A percentile compares a stretch with the other conserved stretches of the same genome.
phyloP scores from a whole-genome alignment of 2,113 vertebrate species.

The western clawed frog (Xenopus tropicalis) region DNA sequence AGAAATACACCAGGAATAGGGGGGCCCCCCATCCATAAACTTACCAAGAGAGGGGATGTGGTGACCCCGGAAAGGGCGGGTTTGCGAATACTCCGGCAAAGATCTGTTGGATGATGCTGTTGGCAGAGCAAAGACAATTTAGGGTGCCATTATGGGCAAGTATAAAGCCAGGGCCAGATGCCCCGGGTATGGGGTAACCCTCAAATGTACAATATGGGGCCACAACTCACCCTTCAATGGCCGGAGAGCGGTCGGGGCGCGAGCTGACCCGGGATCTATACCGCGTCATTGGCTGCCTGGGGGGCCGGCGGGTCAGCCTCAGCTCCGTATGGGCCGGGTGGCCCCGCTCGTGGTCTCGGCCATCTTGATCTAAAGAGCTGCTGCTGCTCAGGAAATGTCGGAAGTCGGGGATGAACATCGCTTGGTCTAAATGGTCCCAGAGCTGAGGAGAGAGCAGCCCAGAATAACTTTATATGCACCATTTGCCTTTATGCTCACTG shows the following conservation, averaged over 20 bases:
- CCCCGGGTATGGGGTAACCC: too few species aligned
- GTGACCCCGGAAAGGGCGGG: slow-evolving; percentile 81
- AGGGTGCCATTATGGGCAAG: too few species aligned
- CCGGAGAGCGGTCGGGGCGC: slow-evolving; percentile 86
- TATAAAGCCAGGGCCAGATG: too few species aligned
- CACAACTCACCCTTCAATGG: slow-evolving; percentile 88
- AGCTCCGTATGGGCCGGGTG: slow-evolving; percentile 71
- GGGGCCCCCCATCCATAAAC: slow-evolving; percentile 9
- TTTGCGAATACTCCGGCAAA: slow-evolving; percentile 92
- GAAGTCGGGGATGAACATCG: slow-evolving; percentile 67
- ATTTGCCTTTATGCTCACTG: too few species aligned
- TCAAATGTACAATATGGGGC: too few species aligned
- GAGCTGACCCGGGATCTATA: slow-evolving; percentile 82
- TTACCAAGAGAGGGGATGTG: slow-evolving; percentile 88
- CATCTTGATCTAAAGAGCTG: slow-evolving; percentile 74
- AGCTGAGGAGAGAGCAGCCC: too few species aligned
- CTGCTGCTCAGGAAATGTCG: slow-evolving; percentile 61
- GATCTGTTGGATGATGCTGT: slow-evolving; percentile 94
- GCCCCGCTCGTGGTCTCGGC: slow-evolving; percentile 66
- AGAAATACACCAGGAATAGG: too few species aligned
- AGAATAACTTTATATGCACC: too few species aligned
- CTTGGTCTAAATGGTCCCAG: slow-evolving; percentile 79
- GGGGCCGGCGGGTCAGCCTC: slow-evolving; percentile 82
- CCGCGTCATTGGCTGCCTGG: slow-evolving; percentile 76
- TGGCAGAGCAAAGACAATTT: neutral